A percentile compares a stretch with the other conserved stretches of the same genome.
Evolutionary conservation across 2,113 vertebrate genomes (phyloP).

Genomic region (Carassius gibelio): DNA sequence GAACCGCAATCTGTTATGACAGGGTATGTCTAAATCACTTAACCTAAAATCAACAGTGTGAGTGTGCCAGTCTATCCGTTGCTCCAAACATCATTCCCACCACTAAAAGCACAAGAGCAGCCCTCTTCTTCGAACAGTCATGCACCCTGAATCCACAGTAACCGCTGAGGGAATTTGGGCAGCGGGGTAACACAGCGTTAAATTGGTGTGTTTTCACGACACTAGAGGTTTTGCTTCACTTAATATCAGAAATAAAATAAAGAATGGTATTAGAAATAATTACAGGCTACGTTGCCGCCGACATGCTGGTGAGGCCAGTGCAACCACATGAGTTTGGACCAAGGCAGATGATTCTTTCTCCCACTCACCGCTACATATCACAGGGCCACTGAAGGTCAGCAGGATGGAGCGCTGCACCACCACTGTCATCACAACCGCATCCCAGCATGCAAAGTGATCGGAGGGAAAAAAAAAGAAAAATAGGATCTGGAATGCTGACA

Average conservation of each 20-base stretch:
- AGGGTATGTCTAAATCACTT: slow-evolving; percentile 22
- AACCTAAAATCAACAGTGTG: slow-evolving; percentile 61
- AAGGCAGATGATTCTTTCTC: slow-evolving; percentile 48
- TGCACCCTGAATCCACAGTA: slow-evolving; percentile 51
- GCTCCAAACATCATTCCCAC: slow-evolving; percentile 32
- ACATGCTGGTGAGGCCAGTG: slow-evolving; percentile 59
- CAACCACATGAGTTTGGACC: slow-evolving; percentile 68
- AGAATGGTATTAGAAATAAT: slow-evolving; percentile 62
- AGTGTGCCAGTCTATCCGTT: slow-evolving; percentile 64
- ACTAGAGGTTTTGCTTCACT: slow-evolving; percentile 67
- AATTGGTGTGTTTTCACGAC: slow-evolving; percentile 63
- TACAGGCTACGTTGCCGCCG: slow-evolving; percentile 55
- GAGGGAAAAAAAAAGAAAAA: too few species aligned
- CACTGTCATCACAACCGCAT: slow-evolving; percentile 11
- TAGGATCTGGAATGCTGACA: too few species aligned
- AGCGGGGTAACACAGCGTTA: slow-evolving; percentile 64
- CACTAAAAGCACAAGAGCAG: slow-evolving; percentile 64
- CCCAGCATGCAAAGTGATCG: neutral
- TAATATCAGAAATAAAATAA: slow-evolving; percentile 66
- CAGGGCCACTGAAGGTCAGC: slow-evolving; percentile 59
- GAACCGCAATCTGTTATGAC: slow-evolving; percentile 57
- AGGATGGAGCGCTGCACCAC: slow-evolving; percentile 40
- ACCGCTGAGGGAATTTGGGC: slow-evolving; percentile 58
- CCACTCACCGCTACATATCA: slow-evolving; percentile 52
- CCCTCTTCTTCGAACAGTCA: slow-evolving; percentile 54